These are phyloP conservation scores for Drosophila anceps DNA, from an alignment of 2,888 invertebrate species.

Conservation along the genomic window DNA sequence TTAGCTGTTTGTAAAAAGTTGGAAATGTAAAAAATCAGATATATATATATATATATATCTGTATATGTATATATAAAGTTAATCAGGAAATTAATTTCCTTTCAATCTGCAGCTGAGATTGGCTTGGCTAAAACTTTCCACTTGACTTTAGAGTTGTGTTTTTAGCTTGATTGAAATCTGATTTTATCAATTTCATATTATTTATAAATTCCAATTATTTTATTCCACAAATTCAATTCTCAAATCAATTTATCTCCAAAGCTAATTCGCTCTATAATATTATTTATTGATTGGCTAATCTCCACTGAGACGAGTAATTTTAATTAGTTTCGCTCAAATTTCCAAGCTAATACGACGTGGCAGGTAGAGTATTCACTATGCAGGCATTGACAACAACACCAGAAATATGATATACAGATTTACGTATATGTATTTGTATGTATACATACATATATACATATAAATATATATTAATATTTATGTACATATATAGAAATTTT, in stretches of 20 bases:
- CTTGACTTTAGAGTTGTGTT: not conserved
- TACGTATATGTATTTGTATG: not conserved
- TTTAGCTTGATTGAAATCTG: too few species aligned
- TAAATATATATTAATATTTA: too few species aligned
- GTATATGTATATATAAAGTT: not conserved
- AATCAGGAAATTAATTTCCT: not conserved
- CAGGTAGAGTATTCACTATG: not conserved
- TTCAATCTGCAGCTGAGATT: not conserved
- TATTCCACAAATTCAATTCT: not conserved
- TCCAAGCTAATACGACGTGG: not conserved
- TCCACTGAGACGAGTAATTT: conserved; percentile 1
- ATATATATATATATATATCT: not conserved
- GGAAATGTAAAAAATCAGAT: not conserved
- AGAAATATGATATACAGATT: not conserved
- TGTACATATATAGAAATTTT: too few species aligned
- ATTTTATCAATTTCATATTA: not conserved
- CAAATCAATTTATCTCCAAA: not conserved
- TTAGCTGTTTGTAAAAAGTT: not conserved
- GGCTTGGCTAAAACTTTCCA: not conserved
- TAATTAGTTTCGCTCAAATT: conserved; percentile 5
- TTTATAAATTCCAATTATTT: not conserved
- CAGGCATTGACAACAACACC: not conserved
- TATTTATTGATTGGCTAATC: not conserved
- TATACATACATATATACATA: not conserved
- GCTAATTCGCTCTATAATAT: too few species aligned